These are phyloP conservation scores for Teleogryllus occipitalis DNA, from an alignment of 1,140 invertebrate genomes.

Conservation along the genomic window DNA sequence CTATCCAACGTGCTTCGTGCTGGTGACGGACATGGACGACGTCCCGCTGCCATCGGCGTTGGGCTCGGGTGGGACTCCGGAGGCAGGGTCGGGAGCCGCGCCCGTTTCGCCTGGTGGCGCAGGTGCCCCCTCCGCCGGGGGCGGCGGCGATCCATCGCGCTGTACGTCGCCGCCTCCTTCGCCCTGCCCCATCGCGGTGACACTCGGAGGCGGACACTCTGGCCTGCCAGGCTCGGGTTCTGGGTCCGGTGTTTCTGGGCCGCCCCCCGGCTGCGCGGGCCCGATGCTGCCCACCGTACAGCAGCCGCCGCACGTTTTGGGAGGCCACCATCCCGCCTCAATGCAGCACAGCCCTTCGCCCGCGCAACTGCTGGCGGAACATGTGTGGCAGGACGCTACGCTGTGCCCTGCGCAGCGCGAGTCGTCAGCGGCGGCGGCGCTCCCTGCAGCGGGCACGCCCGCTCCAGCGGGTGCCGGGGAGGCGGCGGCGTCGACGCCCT, in stretches of 20 bases:
- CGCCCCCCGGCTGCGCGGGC: background rate
- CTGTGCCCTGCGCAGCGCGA: conserved; percentile 33
- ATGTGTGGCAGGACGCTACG: conserved; percentile 67
- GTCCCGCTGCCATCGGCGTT: conserved; percentile 21
- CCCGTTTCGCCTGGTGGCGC: background rate
- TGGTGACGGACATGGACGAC: conserved; percentile 83
- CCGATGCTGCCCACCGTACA: background rate
- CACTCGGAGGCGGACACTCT: background rate
- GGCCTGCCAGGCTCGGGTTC: background rate
- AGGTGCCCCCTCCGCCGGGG: background rate
- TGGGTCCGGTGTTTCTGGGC: background rate
- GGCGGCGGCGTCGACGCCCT: background rate
- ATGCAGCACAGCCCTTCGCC: conserved; percentile 37
- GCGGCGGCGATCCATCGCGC: background rate
- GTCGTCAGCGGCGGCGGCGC: conserved; percentile 29
- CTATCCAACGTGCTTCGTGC: conserved; percentile 88
- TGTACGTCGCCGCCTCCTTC: background rate
- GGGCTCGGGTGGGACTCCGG: background rate
- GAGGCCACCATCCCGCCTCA: conserved; percentile 26
- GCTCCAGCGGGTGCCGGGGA: background rate
- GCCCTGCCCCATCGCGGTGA: background rate
- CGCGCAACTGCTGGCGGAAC: conserved; percentile 57
- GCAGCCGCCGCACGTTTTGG: background rate
- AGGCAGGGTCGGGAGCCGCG: background rate
- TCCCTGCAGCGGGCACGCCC: conserved; percentile 17